Conservation (phyloP, 1,140 invertebrate species). For the Eulimnadia texana region DNA sequence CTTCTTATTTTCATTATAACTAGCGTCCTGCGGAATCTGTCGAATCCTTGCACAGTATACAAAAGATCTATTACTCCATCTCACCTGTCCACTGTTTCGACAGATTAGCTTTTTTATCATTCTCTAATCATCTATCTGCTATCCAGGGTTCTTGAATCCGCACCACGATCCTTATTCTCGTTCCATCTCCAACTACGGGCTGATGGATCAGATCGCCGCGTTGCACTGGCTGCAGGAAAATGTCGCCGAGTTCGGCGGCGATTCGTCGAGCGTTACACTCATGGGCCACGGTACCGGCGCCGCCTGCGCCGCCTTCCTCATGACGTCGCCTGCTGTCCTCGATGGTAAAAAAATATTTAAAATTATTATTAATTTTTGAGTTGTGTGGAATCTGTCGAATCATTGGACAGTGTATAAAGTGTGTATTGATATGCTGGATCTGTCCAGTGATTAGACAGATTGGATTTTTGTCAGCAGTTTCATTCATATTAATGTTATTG, state of each 20-base stretch:
- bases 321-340: conserved; percentile 78
- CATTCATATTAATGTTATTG: no score
- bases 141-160: conserved; percentile 80
- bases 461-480: neutral
- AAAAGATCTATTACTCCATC: no score
- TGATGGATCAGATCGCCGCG: conserved; percentile 89
- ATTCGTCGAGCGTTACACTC: conserved; percentile 81
- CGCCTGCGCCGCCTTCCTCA: conserved; percentile 83
- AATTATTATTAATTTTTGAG: neutral
- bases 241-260: conserved; percentile 79
- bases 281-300: conserved; percentile 91
- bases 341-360: conserved; percentile 66
- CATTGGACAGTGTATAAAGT: no score
- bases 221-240: conserved; percentile 90
- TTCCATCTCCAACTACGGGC: conserved; percentile 79
- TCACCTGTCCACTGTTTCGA: no score
- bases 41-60: no score
- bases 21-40: no score
- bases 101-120: no score
- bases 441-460: neutral
- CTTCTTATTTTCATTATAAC: no score
- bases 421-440: no score
- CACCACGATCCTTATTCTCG: conserved; percentile 65
- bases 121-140: no score
- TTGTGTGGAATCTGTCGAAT: neutral